Percentiles rank a stretch among this genome's conserved stretches.
phyloP scores from a whole-genome alignment of 2,888 invertebrate genomes.

The Barypeithes pellucidus region DNA sequence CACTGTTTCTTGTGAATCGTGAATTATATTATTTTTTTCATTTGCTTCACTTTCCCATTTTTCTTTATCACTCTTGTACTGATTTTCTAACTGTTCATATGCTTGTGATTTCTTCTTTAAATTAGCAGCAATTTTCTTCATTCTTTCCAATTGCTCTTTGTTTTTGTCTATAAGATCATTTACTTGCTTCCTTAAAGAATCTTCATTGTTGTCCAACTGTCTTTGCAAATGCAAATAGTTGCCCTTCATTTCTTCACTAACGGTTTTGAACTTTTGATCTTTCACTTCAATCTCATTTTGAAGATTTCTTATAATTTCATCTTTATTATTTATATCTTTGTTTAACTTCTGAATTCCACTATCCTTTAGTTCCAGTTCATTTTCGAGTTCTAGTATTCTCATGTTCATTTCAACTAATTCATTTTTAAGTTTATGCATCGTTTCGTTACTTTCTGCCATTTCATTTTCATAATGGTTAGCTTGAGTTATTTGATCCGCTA shows the following conservation, averaged over 20 bases:
- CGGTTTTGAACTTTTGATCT: constrained; percentile 66
- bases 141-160: constrained; percentile 82
- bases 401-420: constrained; percentile 74
- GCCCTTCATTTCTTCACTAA: constrained; percentile 67
- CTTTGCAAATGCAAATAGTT: constrained; percentile 67
- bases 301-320: constrained; percentile 67
- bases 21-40: constrained; percentile 60
- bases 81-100: constrained; percentile 78
- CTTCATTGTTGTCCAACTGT: constrained; percentile 65
- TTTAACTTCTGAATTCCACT: constrained; percentile 71
- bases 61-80: constrained; percentile 63
- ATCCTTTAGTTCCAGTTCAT: constrained; percentile 69
- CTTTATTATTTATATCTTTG: constrained; percentile 65
- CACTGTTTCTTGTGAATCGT: constrained; percentile 12
- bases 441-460: constrained; percentile 73
- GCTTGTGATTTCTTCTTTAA: constrained; percentile 82
- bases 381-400: constrained; percentile 69
- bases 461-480: constrained; percentile 74
- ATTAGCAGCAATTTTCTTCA: constrained; percentile 85
- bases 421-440: constrained; percentile 76
- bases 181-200: constrained; percentile 66
- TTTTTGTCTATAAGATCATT: constrained; percentile 76
- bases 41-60: constrained; percentile 64
- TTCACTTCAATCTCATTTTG: constrained; percentile 70
- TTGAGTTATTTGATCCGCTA: constrained; percentile 73